Base-by-base conservation (phyloP, 1,140 invertebrate species). In the Hesperophylax magnus region DNA sequence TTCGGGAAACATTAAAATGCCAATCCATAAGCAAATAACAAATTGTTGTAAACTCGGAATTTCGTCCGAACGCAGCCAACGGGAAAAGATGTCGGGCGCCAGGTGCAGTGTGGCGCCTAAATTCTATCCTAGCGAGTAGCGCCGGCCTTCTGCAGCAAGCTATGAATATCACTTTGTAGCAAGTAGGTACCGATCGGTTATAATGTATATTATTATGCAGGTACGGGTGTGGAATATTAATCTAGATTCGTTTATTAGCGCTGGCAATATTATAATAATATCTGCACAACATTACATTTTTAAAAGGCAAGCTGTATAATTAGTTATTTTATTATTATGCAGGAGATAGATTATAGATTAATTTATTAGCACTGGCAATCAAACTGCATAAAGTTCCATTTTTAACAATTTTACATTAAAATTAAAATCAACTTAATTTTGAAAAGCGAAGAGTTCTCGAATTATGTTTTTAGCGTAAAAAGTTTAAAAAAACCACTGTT, bases 61-160 rank as follows among this genome's bases (percentile, higher is more conserved):
- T 72, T 20, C 39, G 39, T 47, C 14, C 17, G 47, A 72, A 52
- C 47, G 71, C 71, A 75, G 52, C 24, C 9, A 75, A 53, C 53
- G 52, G 52, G 71, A 58, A 71, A 75, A 22, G 15, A 39, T 39
- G 67, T n/a, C 71, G 71, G 39, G 71, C 54, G 71, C 71, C 71
- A 75, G 71, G 71, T 75, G 71, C 71, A 58, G 34, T 58, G 53
- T 58, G 71, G 71, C 71, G 71, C 71, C 71, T 75, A 75, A 75
- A 75, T 75, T 75, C 71, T 75, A n/a, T 58, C 71, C 54, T 75
- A 20, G 18, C 53, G 22, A 56, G 31, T 39, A 56, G 67, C 67
- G 71, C 31, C 54, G 54, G 53, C 71, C 67, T 71, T 71, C 39
- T 71, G 61, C 61, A 27, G 61, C 39, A 47, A 47, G 39, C 61